Base-by-base conservation (phyloP, 1,140 invertebrate species). In the Dreissena polymorpha region DNA sequence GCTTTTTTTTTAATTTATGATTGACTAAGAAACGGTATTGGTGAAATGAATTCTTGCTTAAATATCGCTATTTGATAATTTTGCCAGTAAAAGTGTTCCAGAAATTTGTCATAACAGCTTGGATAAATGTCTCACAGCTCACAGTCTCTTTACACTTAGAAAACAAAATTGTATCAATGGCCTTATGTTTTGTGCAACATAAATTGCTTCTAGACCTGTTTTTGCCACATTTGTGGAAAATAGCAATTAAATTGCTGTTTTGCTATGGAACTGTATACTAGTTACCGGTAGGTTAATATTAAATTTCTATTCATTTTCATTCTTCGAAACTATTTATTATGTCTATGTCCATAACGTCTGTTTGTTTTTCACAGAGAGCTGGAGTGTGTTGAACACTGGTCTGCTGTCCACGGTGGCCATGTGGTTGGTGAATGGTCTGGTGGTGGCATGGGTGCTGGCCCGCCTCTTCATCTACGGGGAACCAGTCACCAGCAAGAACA, bases 401-500 rank as follows among this genome's bases (percentile, higher is more conserved):
- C 77, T 93, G 69, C 88, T 92, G 64, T 89, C 91, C 16, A 88
- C 87, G 13, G n/a, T 91, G 84, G 73, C 92, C 23, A 71, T 92
- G 55, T 94, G 93, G 93, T 49, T 93, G 18, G 25, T 97, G 0
- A 98, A 99, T 91, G 91, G 95, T 12, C 87, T 96, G 8, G 92
- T 98, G 27, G 92, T 98, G 18, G 93, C 95, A 14, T 93, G 95
- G 27, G 96, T 97, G 87, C 92, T 98, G 16, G 93, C 97, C 25
- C 96, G 96, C 90, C 92, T 98, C 64, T 94, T 98, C 76, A 95
- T 98, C 6, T 97, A 97, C 92, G 96, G 97, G 0, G 97, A 98
- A 94, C 97, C 97, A 2, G 94, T 97, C 64, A 93, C 97, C 12
- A 95, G 95, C 67, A 94, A 95, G 16, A 95, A 97, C 89, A 97